Evolutionary conservation across 1,140 invertebrate genomes (phyloP).

Genomic region (Acromyrmex echinatior): DNA sequence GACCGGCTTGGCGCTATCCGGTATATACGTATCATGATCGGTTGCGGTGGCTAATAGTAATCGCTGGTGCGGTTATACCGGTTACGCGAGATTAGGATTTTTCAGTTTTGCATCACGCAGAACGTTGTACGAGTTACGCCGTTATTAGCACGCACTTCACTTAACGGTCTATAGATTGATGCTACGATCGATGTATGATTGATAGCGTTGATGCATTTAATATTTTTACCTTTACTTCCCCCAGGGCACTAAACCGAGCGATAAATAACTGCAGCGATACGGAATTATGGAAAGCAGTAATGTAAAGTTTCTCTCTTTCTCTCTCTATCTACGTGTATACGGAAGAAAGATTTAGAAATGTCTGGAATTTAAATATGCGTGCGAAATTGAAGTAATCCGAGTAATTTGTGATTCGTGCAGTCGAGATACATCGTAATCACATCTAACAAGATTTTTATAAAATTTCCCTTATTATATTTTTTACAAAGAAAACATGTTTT

Average conservation of each 20-base stretch:
- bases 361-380: constrained; percentile 16
- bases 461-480: not conserved
- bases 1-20: constrained; percentile 3
- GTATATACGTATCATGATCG: not conserved
- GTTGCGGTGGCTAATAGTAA: constrained; percentile 27
- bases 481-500: not conserved
- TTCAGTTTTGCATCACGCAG: constrained; percentile 15
- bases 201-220: constrained; percentile 30
- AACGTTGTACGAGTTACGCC: not conserved
- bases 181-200: constrained; percentile 37
- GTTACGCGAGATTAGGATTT: constrained; percentile 51
- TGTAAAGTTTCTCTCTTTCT: not conserved
- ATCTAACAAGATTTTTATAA: not conserved
- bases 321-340: not conserved
- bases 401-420: not conserved
- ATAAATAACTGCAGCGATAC: constrained; percentile 17
- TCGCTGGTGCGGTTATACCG: constrained; percentile 34
- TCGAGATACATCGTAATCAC: not conserved
- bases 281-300: constrained; percentile 11
- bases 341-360: not conserved
- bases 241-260: not conserved
- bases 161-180: constrained; percentile 37
- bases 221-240: constrained; percentile 2
- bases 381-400: constrained; percentile 20
- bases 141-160: constrained; percentile 44